Conservation (phyloP, 2,888 invertebrate genomes). For the Clostera curtula region DNA sequence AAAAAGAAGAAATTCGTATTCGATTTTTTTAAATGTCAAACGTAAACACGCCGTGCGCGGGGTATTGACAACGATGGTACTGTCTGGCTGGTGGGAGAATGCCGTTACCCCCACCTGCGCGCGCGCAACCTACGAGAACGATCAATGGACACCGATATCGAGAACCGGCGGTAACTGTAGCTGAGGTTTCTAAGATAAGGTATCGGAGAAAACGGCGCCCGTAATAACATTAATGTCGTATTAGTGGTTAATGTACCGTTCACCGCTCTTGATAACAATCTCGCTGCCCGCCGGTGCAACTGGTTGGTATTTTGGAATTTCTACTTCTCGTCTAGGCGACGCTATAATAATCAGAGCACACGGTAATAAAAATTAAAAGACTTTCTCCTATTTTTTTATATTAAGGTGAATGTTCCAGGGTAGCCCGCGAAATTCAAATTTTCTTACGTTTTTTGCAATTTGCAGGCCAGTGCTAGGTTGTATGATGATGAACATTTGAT, state of each 20-base stretch:
- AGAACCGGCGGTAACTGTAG: constrained; percentile 28
- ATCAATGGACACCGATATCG: constrained; percentile 36
- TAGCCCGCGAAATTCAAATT: no score
- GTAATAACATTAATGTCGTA: constrained; percentile 9
- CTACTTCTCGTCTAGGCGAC: constrained; percentile 1
- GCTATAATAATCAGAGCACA: no score
- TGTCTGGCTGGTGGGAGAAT: constrained; percentile 38
- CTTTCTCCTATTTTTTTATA: no score
- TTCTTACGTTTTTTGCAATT: no score
- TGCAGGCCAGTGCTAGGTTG: no score
- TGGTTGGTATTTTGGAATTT: constrained; percentile 7
- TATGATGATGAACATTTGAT: no score
- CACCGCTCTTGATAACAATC: constrained; percentile 16
- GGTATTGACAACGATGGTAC: constrained; percentile 47
- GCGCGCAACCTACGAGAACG: constrained; percentile 32
- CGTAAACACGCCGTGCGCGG: constrained; percentile 38
- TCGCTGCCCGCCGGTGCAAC: constrained; percentile 3
- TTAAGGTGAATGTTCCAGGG: no score
- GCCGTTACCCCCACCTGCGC: constrained; percentile 43
- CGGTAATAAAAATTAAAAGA: no score
- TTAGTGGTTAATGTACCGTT: constrained; percentile 10
- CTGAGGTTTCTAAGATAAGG: constrained; percentile 51
- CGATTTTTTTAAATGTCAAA: constrained; percentile 24
- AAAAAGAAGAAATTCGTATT: constrained; percentile 24
- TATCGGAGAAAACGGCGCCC: constrained; percentile 37